phyloP scores from a whole-genome alignment of 2,797 vertebrate genomes.

The Phoebastria nigripes region DNA sequence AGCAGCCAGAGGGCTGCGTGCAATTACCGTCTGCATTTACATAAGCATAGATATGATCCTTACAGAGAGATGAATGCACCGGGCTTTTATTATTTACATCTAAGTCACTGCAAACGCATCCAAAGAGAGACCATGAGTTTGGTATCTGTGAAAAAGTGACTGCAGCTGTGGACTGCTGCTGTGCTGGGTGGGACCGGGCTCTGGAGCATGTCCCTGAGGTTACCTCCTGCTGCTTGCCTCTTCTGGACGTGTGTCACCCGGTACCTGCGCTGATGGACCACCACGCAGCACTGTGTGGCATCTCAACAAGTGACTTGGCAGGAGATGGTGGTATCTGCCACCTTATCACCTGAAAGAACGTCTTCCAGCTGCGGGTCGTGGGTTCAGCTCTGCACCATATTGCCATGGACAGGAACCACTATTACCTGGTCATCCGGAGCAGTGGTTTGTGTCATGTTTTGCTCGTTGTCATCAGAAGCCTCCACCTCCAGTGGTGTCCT shows the following conservation, averaged over 20 bases:
- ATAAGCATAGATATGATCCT: background rate
- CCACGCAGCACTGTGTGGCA: background rate
- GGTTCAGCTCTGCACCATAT: background rate
- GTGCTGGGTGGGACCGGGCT: rapidly evolving
- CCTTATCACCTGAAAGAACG: background rate
- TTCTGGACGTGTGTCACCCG: background rate
- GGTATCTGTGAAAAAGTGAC: background rate
- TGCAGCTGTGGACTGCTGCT: background rate
- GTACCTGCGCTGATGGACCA: rapidly evolving
- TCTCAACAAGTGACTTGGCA: background rate
- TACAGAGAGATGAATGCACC: background rate
- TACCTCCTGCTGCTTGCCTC: background rate
- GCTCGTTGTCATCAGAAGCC: background rate
- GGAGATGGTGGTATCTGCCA: background rate
- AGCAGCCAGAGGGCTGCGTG: background rate
- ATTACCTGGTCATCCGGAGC: background rate
- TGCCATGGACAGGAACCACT: background rate
- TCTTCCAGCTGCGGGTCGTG: rapidly evolving
- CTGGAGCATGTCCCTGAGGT: background rate
- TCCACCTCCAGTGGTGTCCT: background rate
- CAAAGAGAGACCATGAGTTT: background rate
- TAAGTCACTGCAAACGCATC: background rate
- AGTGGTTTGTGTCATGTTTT: background rate
- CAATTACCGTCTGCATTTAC: background rate
- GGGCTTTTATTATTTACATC: background rate